Base-by-base conservation (phyloP, 2,113 vertebrate species). In the Anhinga rufa region DNA sequence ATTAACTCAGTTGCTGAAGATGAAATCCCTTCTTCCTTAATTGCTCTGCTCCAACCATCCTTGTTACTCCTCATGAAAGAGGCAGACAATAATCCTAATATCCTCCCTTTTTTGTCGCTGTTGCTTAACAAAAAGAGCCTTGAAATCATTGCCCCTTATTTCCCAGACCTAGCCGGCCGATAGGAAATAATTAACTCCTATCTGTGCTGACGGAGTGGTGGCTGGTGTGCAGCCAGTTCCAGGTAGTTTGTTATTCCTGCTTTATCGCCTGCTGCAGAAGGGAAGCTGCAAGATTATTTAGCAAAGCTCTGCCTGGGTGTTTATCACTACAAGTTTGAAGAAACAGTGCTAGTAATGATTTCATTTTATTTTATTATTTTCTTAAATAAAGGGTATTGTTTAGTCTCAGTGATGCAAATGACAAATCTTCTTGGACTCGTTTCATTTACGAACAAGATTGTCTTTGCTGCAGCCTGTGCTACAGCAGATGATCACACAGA, bases 101-200 rank as follows among this genome's bases (percentile, higher is more conserved):
- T 82, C 86, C 82, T 93, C 60, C 32, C 31, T 75, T 82, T 96
- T 95, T 91, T 95, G 70, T 87, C 1, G 0, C 82, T 76, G 49
- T 91, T 95, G 69, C 86, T 93, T 93, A 92, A 93, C 68, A 93
- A 94, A 88, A 88, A 52, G 64, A 92, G 94, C 66, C 78, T 95
- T 90, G 87, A 95, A 97, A 97, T 95, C 71, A 34, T 74, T 92
- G 82, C 61, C 78, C 93, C 89, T 89, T 90, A 91, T 87, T 97
- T 84, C 54, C 55, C 78, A 91, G 89, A 87, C 91, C 78, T 88
- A 60, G 77, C 55, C 29, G 14, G 86, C 69, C 1, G 21, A 89
- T 82, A 79, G 94, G 78, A 97, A 97, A 96, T 96, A 97, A 97
- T 97, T 97, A 95, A 84, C 80, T 96, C 87, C 95, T 97, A 91